Evolutionary conservation across 2,113 vertebrate species (phyloP), one percentile per base, ranked within the genome.

Genomic region (Fulica atra): DNA sequence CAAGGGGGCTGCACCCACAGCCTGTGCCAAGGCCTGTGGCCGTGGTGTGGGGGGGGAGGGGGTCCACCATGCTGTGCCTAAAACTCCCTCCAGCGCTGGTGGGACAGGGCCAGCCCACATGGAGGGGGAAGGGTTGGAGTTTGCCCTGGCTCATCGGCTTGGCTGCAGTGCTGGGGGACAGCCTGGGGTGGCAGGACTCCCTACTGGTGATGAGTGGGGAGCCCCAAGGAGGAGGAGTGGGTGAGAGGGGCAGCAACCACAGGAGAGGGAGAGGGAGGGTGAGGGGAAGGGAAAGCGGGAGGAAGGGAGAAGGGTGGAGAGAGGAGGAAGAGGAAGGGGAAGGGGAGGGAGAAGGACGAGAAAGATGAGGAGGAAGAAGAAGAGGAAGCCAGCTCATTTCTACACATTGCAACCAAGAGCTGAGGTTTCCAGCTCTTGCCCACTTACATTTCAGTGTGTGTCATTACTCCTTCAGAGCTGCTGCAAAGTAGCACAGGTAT

Each of bases 11-110:
- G 4, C 28, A 16, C 17, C 7, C 13, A 28, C 57, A 81, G 70
- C 56, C 40, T 16, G 2, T 5, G 21, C 44, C 0, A 4, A 23
- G 16, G 1, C 11, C 1, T 23, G 68, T 13, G 13, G 68, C 42
- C 5, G 0, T 48, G 28, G 23, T 13, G 14, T 10, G 33, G 4
- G 3, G 35, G 25, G 8, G 17, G 11, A 33, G 4, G 2, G 38
- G 19, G 7, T 86, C 3, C 2, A 56, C 48, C 8, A 44, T 86
- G 23, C 17, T 6, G 20, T 17, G 19, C 13, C 8, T 70, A 16
- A 84, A 80, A 61, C 4, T 70, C 50, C 60, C 36, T 44, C 53
- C 56, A 70, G 50, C 6, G 1, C 0, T 0, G 2, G 11, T 4
- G 4, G 71, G 48, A 61, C 1, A 8, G 17, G 13, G 61, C 11